These are phyloP conservation scores for Andrena cerasifolii DNA, from an alignment of 1,140 invertebrate species.

Conservation along the genomic window DNA sequence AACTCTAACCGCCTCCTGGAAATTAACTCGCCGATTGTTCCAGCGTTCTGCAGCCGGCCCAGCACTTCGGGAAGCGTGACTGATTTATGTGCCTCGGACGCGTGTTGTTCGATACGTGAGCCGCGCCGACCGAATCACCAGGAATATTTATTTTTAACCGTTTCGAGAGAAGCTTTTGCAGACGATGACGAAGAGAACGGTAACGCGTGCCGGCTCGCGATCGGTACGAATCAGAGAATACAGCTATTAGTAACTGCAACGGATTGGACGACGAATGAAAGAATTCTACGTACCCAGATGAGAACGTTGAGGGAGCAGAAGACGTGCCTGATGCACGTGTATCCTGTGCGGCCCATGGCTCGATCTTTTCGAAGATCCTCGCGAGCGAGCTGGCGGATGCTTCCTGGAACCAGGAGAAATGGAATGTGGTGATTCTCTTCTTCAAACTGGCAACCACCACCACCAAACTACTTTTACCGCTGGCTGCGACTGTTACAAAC, in stretches of 20 bases:
- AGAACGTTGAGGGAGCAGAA: slow-evolving; percentile 90
- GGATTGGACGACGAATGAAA: neutral
- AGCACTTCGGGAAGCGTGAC: slow-evolving; percentile 9
- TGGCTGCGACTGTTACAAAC: neutral
- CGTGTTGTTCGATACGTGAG: slow-evolving; percentile 1
- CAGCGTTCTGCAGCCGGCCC: neutral
- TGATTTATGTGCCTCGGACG: neutral
- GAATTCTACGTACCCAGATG: slow-evolving; percentile 86
- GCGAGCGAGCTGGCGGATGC: slow-evolving; percentile 48
- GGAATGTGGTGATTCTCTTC: slow-evolving; percentile 7
- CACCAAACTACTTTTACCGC: neutral
- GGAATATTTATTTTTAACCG: slow-evolving; percentile 36
- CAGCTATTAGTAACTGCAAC: neutral
- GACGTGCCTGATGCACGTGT: slow-evolving; percentile 89
- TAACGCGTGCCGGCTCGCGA: neutral
- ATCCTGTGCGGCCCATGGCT: slow-evolving; percentile 87
- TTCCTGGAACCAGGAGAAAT: slow-evolving; percentile 64
- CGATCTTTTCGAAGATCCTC: slow-evolving; percentile 42
- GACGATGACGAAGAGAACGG: neutral
- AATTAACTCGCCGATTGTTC: slow-evolving; percentile 21
- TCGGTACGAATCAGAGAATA: neutral
- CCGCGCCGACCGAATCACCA: neutral
- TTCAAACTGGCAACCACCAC: neutral
- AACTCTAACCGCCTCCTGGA: neutral
- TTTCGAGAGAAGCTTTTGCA: neutral